Conservation (phyloP, 2,113 vertebrate genomes). For the Charina bottae region DNA sequence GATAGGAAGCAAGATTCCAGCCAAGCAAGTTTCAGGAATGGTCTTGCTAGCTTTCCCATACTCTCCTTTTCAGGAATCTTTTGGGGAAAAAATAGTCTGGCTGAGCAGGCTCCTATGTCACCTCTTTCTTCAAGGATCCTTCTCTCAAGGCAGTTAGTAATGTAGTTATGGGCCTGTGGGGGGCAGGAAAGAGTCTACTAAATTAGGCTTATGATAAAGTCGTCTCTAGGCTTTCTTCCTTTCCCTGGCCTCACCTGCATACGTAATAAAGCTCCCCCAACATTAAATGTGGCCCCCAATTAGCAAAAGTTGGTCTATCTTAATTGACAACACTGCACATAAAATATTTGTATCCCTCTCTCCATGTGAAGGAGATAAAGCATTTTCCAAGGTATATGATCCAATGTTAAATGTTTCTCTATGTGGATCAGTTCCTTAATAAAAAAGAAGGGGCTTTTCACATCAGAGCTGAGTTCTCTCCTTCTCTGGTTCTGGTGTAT, state of each 20-base stretch:
- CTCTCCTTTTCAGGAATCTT: background rate
- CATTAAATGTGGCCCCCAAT: background rate
- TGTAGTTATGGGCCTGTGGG: background rate
- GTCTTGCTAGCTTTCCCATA: background rate
- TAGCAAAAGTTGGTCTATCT: background rate
- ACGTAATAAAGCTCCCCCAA: background rate
- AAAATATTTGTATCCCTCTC: background rate
- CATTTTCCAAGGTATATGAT: background rate
- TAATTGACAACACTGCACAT: background rate
- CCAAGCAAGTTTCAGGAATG: background rate
- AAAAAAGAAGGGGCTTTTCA: background rate
- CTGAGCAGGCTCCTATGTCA: background rate
- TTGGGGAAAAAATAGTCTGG: background rate
- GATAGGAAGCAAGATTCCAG: background rate
- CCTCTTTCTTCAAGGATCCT: background rate
- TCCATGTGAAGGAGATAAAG: background rate
- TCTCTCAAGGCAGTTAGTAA: background rate
- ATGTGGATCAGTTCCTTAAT: background rate
- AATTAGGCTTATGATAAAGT: background rate
- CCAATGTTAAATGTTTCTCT: background rate
- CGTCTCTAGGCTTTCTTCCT: background rate
- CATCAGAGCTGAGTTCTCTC: background rate
- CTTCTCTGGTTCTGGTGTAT: background rate
- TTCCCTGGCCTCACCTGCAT: background rate
- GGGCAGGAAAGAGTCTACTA: background rate